phyloP scores from a whole-genome alignment of 2,113 vertebrate genomes.

The Chroicocephalus ridibundus region DNA sequence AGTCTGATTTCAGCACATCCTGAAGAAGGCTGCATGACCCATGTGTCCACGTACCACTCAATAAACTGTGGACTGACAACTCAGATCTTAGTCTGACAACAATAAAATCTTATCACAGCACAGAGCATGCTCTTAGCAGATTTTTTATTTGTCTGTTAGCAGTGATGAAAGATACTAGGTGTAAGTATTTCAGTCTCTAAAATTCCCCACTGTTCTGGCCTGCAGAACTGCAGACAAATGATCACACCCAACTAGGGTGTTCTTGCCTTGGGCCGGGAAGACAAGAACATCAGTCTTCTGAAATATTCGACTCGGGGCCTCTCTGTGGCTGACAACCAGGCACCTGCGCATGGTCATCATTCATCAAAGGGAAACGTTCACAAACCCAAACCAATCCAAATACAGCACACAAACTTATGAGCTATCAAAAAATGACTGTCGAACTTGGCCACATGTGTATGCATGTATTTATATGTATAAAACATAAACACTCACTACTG shows the following conservation, averaged over 20 bases:
- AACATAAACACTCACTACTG: background rate
- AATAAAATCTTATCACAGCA: background rate
- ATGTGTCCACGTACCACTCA: background rate
- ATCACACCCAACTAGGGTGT: background rate
- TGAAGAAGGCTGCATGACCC: background rate
- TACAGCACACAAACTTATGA: background rate
- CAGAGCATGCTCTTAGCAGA: background rate
- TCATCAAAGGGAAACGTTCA: background rate
- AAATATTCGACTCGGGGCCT: background rate
- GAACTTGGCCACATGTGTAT: background rate
- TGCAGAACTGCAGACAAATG: background rate
- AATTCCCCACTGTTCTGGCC: background rate
- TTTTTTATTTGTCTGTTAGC: background rate
- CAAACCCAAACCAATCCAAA: background rate
- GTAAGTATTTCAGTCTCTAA: background rate
- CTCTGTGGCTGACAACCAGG: background rate
- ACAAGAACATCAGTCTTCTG: background rate
- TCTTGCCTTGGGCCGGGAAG: background rate
- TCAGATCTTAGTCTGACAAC: background rate
- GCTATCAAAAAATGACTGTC: background rate
- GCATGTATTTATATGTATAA: background rate
- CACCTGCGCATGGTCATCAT: background rate
- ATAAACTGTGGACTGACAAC: background rate
- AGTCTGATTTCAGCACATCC: background rate
- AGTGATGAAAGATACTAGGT: background rate